Conservation (phyloP, 92 coral and sea anemone genomes). For the Phenganax stokvisi region DNA sequence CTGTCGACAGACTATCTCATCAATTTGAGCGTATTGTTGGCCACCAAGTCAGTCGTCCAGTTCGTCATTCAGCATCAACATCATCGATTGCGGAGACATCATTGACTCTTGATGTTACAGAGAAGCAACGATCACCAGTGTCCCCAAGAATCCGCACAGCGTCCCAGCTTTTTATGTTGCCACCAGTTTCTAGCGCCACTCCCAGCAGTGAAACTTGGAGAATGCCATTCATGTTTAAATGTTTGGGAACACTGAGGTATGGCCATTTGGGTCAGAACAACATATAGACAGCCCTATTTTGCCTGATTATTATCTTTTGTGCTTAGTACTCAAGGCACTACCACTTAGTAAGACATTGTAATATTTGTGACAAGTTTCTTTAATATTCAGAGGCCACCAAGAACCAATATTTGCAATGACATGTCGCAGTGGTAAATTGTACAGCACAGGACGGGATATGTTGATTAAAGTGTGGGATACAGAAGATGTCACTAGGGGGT, state of each 20-base stretch:
- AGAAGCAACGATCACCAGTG: conserved; percentile 61
- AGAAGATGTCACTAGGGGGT: conserved; percentile 92
- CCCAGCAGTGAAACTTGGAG: conserved; percentile 78
- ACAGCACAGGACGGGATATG: conserved; percentile 85
- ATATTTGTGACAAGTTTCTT: not conserved
- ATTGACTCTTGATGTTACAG: conserved; percentile 63
- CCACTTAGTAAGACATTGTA: not conserved
- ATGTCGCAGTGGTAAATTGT: conserved; percentile 79
- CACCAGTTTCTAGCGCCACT: conserved; percentile 49
- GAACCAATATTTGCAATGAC: conserved; percentile 83
- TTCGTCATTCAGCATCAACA: conserved; percentile 78
- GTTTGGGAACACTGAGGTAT: conserved; percentile 95
- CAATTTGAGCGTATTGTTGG: conserved; percentile 60
- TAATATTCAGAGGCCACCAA: conserved; percentile 70
- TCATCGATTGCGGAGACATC: conserved; percentile 84
- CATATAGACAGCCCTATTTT: not conserved
- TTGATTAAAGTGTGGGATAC: conserved; percentile 97
- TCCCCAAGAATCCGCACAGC: conserved; percentile 58
- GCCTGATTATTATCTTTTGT: too few relatives aligned
- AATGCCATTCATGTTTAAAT: conserved; percentile 89
- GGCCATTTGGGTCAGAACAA: not conserved
- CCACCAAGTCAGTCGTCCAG: conserved; percentile 55
- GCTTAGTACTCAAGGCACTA: too few relatives aligned
- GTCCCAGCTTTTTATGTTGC: conserved; percentile 39
- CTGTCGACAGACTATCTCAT: conserved; percentile 78